Percentiles rank a stretch among this genome's conserved stretches.
Conservation (phyloP, 2,113 vertebrate genomes). For the Ictalurus furcatus region DNA sequence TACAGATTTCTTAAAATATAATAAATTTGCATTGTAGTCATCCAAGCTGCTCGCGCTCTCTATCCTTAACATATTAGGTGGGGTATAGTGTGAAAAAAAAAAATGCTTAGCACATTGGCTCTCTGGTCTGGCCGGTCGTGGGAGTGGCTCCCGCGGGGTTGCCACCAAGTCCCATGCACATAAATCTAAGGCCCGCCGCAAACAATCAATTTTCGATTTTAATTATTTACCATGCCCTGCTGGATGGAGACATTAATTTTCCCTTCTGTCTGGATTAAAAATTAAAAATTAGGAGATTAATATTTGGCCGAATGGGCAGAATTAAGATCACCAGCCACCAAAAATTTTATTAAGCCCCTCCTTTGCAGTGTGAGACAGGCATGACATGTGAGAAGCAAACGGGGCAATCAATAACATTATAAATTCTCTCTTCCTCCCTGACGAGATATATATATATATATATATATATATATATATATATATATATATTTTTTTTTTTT, state of each 20-base stretch:
- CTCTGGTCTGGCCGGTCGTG: constrained; percentile 75
- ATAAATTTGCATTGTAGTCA: constrained; percentile 74
- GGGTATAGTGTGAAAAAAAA: constrained; percentile 87
- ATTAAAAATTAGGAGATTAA: constrained; percentile 82
- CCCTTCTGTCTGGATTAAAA: constrained; percentile 81
- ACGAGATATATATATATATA: constrained; percentile 3
- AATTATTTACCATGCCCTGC: constrained; percentile 88
- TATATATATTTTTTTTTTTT: constrained; percentile 7
- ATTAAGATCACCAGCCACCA: constrained; percentile 49
- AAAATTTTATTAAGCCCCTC: constrained; percentile 66
- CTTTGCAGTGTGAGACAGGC: constrained; percentile 53
- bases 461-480: constrained; percentile 6
- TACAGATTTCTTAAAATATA: constrained; percentile 85
- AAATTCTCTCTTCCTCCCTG: constrained; percentile 68
- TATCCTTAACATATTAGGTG: constrained; percentile 86
- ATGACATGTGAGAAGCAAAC: constrained; percentile 69
- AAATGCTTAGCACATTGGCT: constrained; percentile 90
- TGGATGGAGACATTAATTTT: constrained; percentile 81
- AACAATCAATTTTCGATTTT: constrained; percentile 94
- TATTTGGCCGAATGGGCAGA: constrained; percentile 72
- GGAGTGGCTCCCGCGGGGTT: constrained; percentile 77
- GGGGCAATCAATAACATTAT: constrained; percentile 77
- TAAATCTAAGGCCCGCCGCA: constrained; percentile 85
- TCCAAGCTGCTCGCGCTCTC: constrained; percentile 54
- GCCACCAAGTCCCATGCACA: constrained; percentile 76